Evolutionary conservation across 1,140 invertebrate species (phyloP), one percentile per base, ranked within the genome.

Genomic region (Carcinoscorpius rotundicauda): DNA sequence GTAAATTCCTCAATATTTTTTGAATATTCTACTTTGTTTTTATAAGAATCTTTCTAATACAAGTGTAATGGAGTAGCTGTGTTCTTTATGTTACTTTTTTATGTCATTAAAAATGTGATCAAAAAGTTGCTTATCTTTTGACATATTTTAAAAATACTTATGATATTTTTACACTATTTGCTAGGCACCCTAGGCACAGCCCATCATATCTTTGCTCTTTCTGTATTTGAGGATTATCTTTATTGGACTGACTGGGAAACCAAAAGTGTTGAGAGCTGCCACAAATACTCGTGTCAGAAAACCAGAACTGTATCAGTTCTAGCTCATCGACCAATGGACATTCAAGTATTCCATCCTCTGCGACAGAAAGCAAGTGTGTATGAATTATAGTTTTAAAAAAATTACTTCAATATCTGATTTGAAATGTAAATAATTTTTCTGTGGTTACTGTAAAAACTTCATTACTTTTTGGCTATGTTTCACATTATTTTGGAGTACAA

Each of bases 231-330:
- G 76, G 85, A 94, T 76, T 82, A 79, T 10, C 72, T 97, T 0
- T 96, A 87, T 73, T 97, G 92, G 90, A 90, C 86, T 58, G 91
- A 95, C 74, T 87, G 86, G 83, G 76, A 76, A 0, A 70, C 66
- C 58, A 66, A 68, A 60, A 61, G 85, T 51, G 63, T 73, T 50
- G 64, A 71, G 70, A 4, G 71, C 68, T 60, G 66, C 73, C 58
- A 69, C 68, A 79, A 73, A 70, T 75, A 64, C 55, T 86, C 80
- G 10, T 84, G 83, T 6, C 81, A 82, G 70, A 86, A 89, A 72
- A 63, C 61, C 63, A 61, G 64, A 9, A 63, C 59, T 11, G 71
- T 82, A 49, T 73, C 71, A 8, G 67, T 69, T 52, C 68, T 76
- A 53, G 79, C 78, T 66, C 73, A 76, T 65, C 61, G 75, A 49